phyloP scores from a whole-genome alignment of 2,113 vertebrate genomes.

The Chloroceryle aenea region DNA sequence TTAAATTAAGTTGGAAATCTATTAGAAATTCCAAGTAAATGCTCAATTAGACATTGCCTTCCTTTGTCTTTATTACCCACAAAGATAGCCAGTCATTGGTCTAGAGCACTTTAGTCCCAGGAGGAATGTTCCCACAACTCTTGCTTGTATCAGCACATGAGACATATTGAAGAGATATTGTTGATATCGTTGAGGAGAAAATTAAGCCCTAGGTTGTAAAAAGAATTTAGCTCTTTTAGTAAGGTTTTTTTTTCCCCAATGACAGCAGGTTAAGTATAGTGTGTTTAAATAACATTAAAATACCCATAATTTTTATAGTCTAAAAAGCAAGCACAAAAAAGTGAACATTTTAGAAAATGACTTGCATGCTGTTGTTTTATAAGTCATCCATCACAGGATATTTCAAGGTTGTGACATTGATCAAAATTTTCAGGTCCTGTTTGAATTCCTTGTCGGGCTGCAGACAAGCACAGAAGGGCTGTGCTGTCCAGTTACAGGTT shows the following conservation, averaged over 20 bases:
- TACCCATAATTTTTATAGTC: slow-evolving; percentile 11
- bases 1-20: slow-evolving; percentile 36
- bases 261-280: slow-evolving; percentile 15
- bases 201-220: slow-evolving; percentile 29
- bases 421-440: background rate
- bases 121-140: background rate
- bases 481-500: background rate
- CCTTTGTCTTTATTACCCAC: slow-evolving; percentile 23
- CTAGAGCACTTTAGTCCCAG: background rate
- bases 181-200: slow-evolving; percentile 14
- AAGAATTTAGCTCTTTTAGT: slow-evolving; percentile 15
- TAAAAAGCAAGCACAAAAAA: background rate
- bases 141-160: slow-evolving; percentile 29
- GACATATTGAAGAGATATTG: slow-evolving; percentile 8
- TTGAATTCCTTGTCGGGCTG: background rate
- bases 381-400: background rate
- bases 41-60: slow-evolving; percentile 6
- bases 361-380: background rate
- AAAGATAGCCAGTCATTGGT: background rate
- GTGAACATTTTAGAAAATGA: background rate
- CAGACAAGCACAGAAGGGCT: background rate
- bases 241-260: background rate
- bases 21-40: slow-evolving; percentile 35
- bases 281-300: slow-evolving; percentile 48
- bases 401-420: background rate